Evolutionary conservation across 1,140 invertebrate genomes (phyloP).

Genomic region (Trachymyrmex septentrionalis): DNA sequence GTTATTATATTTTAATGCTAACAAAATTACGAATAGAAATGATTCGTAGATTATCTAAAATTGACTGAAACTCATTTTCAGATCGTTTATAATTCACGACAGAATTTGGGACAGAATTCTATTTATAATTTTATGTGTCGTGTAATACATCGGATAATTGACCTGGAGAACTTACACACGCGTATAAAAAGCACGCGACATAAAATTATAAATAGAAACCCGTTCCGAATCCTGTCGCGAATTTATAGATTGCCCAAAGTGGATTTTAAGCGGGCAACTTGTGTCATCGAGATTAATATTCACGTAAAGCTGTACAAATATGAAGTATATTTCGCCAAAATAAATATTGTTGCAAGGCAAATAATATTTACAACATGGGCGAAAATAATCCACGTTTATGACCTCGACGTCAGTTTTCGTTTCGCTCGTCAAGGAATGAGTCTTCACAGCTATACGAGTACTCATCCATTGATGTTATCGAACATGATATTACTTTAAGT

Average conservation of each 20-base stretch:
- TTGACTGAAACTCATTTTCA: not conserved
- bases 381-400: conserved; percentile 37
- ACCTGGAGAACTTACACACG: not conserved
- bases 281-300: not conserved
- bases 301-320: not conserved
- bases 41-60: not conserved
- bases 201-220: conserved; percentile 28
- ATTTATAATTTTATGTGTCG: conserved; percentile 27
- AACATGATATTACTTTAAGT: conserved; percentile 51
- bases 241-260: not conserved
- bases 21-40: not conserved
- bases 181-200: conserved; percentile 13
- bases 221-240: conserved; percentile 14
- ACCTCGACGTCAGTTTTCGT: conserved; percentile 33
- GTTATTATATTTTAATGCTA: not conserved
- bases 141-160: conserved; percentile 10
- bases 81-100: not conserved
- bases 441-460: conserved; percentile 4
- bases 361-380: conserved; percentile 3
- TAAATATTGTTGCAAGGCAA: conserved; percentile 5
- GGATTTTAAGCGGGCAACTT: not conserved
- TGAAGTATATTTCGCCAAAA: not conserved
- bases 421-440: conserved; percentile 19
- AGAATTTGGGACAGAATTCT: conserved; percentile 7
- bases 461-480: conserved; percentile 36